Percentiles rank a stretch among this genome's conserved stretches.
Conservation (phyloP, 2,888 invertebrate species). For the Labia minor region DNA sequence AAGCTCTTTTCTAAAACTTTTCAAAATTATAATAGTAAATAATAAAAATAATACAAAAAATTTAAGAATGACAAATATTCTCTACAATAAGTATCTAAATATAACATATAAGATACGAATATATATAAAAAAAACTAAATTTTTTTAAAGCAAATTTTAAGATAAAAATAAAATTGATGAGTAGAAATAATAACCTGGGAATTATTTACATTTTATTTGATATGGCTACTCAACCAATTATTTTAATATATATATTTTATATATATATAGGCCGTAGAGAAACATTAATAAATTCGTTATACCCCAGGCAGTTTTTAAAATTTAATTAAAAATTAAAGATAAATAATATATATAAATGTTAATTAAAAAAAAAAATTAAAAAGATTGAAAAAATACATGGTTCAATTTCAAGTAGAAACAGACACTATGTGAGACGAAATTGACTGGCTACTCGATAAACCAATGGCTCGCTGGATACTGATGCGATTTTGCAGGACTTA, state of each 20-base stretch:
- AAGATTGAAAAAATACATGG: background rate
- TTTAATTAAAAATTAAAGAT: background rate
- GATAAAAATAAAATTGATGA: background rate
- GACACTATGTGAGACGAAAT: background rate
- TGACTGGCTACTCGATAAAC: conserved; percentile 53
- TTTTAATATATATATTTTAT: too few species aligned
- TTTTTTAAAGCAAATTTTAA: background rate
- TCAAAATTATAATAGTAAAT: background rate
- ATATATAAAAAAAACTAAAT: background rate
- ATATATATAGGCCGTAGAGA: background rate
- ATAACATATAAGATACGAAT: too few species aligned
- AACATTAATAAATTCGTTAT: background rate
- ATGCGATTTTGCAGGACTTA: conserved; percentile 59
- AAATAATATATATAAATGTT: background rate
- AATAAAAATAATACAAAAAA: background rate
- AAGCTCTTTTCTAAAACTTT: background rate
- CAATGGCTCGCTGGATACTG: conserved; percentile 59
- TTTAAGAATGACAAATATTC: background rate
- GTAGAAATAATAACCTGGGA: background rate
- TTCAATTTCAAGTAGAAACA: background rate
- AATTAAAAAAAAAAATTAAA: background rate
- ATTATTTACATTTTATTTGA: background rate
- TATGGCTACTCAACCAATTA: background rate
- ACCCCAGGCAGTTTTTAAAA: background rate
- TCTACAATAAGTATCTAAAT: too few species aligned